phyloP scores from a whole-genome alignment of 35 echinoderm and acorn worm species.

The Apostichopus japonicus region DNA sequence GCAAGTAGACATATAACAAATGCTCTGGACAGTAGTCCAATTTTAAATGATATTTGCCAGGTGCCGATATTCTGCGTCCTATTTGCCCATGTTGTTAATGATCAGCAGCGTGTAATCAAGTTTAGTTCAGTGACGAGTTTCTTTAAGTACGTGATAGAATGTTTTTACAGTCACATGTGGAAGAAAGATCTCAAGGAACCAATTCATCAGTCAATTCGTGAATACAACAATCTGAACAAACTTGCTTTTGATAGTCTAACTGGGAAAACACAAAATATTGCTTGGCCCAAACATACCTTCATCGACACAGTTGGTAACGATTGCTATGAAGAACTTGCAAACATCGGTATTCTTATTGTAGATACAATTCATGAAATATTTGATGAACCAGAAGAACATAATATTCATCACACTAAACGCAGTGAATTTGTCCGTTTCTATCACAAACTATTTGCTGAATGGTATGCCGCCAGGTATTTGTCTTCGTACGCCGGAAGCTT shows the following conservation, averaged over 20 bases:
- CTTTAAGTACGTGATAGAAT: background rate
- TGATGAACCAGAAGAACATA: background rate
- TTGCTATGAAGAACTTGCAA: background rate
- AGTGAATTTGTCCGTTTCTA: background rate
- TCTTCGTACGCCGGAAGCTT: background rate
- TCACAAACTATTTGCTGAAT: slow-evolving; percentile 31
- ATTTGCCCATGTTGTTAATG: background rate
- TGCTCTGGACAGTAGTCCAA: background rate
- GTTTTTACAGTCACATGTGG: slow-evolving; percentile 33
- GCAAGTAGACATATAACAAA: background rate
- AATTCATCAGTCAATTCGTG: too few relatives aligned
- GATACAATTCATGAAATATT: background rate
- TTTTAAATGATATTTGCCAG: slow-evolving; percentile 3
- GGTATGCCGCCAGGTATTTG: background rate
- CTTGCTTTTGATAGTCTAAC: background rate
- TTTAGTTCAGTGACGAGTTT: slow-evolving; percentile 37
- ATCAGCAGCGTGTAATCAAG: background rate
- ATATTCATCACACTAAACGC: background rate
- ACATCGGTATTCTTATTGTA: background rate
- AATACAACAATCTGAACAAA: background rate
- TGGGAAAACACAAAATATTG: background rate
- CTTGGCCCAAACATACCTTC: background rate
- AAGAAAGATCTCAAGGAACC: background rate
- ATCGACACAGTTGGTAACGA: background rate
- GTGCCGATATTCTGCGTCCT: slow-evolving; percentile 7